These are phyloP conservation scores for Scolanthus callimorphus DNA, from an alignment of 92 coral and sea anemone genomes.

Conservation along the genomic window DNA sequence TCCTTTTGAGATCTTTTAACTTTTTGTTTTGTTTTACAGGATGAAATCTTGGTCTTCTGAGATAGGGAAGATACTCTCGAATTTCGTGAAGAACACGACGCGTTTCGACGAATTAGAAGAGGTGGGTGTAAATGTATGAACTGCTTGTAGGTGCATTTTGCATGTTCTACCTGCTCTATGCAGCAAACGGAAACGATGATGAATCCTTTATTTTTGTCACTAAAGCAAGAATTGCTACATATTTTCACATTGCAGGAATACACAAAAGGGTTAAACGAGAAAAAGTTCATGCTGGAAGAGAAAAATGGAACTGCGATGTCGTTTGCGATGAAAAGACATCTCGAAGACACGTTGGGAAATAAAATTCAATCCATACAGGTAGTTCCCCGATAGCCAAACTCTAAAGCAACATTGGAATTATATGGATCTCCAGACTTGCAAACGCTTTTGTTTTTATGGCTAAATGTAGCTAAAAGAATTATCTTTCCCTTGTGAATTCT, in stretches of 20 bases:
- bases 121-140: constrained; percentile 47
- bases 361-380: constrained; percentile 77
- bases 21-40: constrained; percentile 54
- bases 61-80: constrained; percentile 15
- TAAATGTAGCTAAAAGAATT: too few species aligned
- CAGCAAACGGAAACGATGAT: too few species aligned
- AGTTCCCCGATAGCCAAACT: too few species aligned
- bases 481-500: constrained; percentile 3
- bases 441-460: too few species aligned
- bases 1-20: too few species aligned
- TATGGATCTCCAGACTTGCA: too few species aligned
- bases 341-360: constrained; percentile 39
- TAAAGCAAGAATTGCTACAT: too few species aligned
- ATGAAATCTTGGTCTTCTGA: constrained; percentile 22
- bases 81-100: constrained; percentile 24
- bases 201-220: too few species aligned
- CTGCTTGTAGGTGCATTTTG: too few species aligned
- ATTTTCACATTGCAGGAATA: neutral
- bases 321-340: constrained; percentile 35
- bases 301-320: constrained; percentile 60
- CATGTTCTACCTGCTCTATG: too few species aligned
- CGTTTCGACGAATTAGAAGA: constrained; percentile 32
- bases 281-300: neutral
- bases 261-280: neutral
- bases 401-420: too few species aligned